Percentiles rank a stretch among this genome's conserved stretches.
Evolutionary conservation across 2,113 vertebrate genomes (phyloP).

Genomic region (Oriolus oriolus): DNA sequence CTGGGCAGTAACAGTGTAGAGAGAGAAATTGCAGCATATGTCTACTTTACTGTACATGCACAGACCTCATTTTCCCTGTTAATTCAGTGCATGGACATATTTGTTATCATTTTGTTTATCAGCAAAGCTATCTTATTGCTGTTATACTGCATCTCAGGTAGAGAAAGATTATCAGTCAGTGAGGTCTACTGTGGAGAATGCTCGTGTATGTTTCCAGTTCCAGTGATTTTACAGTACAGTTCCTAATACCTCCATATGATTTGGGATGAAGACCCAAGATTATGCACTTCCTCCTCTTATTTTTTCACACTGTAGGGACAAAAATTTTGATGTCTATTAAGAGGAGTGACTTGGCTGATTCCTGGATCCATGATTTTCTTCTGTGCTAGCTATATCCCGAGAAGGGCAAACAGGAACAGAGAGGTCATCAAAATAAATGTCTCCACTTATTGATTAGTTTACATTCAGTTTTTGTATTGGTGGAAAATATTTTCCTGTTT

Average conservation of each 20-base stretch:
- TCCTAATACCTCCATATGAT: neutral
- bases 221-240: neutral
- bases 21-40: neutral
- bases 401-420: neutral
- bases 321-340: neutral
- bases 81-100: neutral
- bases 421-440: constrained; percentile 43
- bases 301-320: neutral
- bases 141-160: neutral
- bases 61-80: neutral
- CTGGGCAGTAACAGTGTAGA: neutral
- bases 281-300: neutral
- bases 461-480: neutral
- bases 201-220: neutral
- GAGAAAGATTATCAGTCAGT: neutral
- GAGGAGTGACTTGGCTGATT: neutral
- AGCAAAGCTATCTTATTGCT: neutral
- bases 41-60: neutral
- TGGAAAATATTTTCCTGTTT: constrained; percentile 48
- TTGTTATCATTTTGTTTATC: neutral
- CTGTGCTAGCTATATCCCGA: neutral
- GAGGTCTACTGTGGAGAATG: neutral
- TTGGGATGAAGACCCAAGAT: neutral
- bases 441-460: neutral
- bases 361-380: neutral